Evolutionary conservation across 1,140 invertebrate species (phyloP).

Genomic region (Heliconius melpomene): DNA sequence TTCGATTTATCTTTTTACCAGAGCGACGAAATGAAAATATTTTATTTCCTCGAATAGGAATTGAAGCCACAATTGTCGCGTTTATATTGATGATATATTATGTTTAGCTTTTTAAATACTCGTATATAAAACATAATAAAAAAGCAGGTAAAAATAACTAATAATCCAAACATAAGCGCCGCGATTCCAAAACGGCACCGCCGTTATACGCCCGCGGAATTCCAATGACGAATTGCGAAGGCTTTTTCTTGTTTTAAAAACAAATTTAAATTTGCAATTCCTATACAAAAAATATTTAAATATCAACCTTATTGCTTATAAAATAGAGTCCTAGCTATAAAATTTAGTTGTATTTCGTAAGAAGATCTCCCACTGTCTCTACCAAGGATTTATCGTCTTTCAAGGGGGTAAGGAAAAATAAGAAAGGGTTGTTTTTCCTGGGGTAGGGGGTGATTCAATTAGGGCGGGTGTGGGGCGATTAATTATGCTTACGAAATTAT

Average conservation of each 20-base stretch:
- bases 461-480: conserved; percentile 67
- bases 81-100: too few species aligned
- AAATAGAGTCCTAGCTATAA: not conserved
- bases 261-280: conserved; percentile 45
- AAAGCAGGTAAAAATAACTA: not conserved
- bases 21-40: too few species aligned
- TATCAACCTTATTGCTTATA: conserved; percentile 29
- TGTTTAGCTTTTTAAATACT: not conserved
- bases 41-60: not conserved
- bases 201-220: conserved; percentile 72
- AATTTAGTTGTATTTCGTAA: not conserved
- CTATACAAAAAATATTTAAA: conserved; percentile 13
- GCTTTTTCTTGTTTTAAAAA: conserved; percentile 74
- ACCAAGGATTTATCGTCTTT: conserved; percentile 77
- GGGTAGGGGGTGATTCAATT: conserved; percentile 74
- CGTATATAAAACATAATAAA: not conserved
- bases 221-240: conserved; percentile 76
- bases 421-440: conserved; percentile 79
- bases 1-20: too few species aligned
- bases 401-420: conserved; percentile 76
- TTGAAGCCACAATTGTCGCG: not conserved
- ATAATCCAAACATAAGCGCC: conserved; percentile 38
- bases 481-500: conserved; percentile 76
- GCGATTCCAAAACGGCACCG: conserved; percentile 57
- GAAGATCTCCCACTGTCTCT: conserved; percentile 72